Base-by-base conservation (phyloP, 2,888 invertebrate genomes). In the Drosophila anomelani region DNA sequence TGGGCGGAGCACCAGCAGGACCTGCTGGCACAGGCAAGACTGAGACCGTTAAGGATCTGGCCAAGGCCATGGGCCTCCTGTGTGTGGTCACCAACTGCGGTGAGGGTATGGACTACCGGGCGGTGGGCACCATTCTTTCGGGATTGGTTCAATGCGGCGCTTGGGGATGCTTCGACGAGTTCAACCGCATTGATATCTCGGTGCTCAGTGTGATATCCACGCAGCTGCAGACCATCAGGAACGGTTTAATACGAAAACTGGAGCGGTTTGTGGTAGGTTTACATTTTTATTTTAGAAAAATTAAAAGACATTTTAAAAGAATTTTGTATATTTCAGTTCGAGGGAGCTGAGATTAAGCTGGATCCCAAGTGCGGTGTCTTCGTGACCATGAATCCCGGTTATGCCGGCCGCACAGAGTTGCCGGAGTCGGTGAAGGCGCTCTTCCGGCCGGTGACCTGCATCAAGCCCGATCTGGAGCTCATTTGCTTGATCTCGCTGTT, bases 111-210 rank as follows among this genome's bases (percentile, higher is more conserved):
- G 97, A 98, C 93, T 97, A 95, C 91, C 95, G 96, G 79, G 97
- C 98, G 3, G 95, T 97, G 55, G 95, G 95, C 8, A 95, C 95
- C 43, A 96, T 96, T 77, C 93, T 97, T 7, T 95, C 96, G 0
- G 93, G 93, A 0, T 70, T 93, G 47, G 86, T 91, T 0, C 93
- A 93, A 57, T 92, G 92, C 51, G 98, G 98, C 0, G 97, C 98
- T 4, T 98, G 98, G 98, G 98, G 98, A 2, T 98, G 98, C 91
- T 98, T 98, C 90, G 98, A 98, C 82, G 98, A 98, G 93, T 98
- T 98, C 93, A 98, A 98, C 92, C 94, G 98, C 39, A 98, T 98
- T 78, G 97, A 98, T 77, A 95, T 97, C 6, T 98, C 98, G 0
- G 98, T 98, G 53, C 93, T 98, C 23, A 98, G 98, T 17, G 98